These are phyloP conservation scores for Acrocyrtus sp. DNA, from an alignment of 2,888 invertebrate species.

Conservation along the genomic window DNA sequence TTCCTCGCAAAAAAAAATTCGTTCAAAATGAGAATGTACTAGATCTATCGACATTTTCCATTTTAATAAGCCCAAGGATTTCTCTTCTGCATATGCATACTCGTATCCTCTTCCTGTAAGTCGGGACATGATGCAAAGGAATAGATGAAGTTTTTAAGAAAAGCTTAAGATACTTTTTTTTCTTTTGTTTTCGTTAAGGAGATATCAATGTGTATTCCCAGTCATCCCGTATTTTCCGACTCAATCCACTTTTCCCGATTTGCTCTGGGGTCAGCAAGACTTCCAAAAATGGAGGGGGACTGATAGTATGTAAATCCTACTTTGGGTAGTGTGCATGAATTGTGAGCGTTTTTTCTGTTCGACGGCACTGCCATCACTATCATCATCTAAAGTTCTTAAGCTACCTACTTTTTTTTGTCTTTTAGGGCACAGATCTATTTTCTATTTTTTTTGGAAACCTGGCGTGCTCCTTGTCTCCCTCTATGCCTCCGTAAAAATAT, in stretches of 20 bases:
- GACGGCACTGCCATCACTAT: conserved; percentile 26
- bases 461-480: background rate
- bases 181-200: background rate
- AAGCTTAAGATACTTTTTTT: background rate
- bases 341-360: conserved; percentile 21
- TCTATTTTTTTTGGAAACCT: background rate
- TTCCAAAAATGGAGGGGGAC: background rate
- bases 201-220: conserved; percentile 41
- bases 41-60: background rate
- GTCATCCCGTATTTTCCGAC: conserved; percentile 50
- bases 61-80: background rate
- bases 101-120: too few species aligned
- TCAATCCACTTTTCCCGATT: conserved; percentile 45
- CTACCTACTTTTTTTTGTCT: too few species aligned
- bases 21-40: background rate
- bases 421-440: background rate
- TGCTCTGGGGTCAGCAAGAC: conserved; percentile 45
- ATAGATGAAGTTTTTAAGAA: conserved; percentile 1
- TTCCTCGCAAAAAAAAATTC: background rate
- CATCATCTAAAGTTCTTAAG: conserved; percentile 15
- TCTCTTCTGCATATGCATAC: background rate
- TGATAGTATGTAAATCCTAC: background rate
- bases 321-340: conserved; percentile 6
- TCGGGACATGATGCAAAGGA: conserved; percentile 24
- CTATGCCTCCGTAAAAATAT: conserved; percentile 36